Evolutionary conservation across 2,797 vertebrate genomes (phyloP).

Genomic region (Kryptopterus vitreolus): DNA sequence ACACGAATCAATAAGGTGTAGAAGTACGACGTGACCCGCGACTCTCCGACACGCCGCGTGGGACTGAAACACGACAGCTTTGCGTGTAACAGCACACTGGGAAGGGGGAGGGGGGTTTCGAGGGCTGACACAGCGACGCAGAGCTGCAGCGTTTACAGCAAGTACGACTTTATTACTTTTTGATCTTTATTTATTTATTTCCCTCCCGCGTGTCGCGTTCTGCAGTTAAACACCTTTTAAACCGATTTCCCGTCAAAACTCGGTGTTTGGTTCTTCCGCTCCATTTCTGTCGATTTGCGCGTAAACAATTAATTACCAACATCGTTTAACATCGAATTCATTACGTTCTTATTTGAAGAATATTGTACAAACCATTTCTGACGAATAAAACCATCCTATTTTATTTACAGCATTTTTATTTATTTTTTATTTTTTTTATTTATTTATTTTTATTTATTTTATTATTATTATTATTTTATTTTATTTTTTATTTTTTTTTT

Average conservation of each 20-base stretch:
- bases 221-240: neutral
- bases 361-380: too few relatives aligned
- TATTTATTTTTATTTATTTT: too few relatives aligned
- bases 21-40: neutral
- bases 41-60: neutral
- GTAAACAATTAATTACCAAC: neutral
- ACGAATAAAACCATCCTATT: too few relatives aligned
- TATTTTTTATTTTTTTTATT: too few relatives aligned
- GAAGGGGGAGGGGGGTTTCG: too few relatives aligned
- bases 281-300: neutral
- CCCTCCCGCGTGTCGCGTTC: neutral
- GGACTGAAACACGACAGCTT: slow-evolving; percentile 5
- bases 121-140: too few relatives aligned
- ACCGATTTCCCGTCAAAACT: neutral
- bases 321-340: too few relatives aligned
- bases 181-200: neutral
- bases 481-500: too few relatives aligned
- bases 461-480: too few relatives aligned
- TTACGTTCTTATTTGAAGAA: too few relatives aligned
- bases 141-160: neutral
- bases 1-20: neutral
- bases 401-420: too few relatives aligned
- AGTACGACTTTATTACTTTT: neutral
- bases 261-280: neutral
- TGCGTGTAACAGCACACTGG: neutral